These are phyloP conservation scores for Menura novaehollandiae DNA, from an alignment of 2,113 vertebrate genomes.

Conservation along the genomic window DNA sequence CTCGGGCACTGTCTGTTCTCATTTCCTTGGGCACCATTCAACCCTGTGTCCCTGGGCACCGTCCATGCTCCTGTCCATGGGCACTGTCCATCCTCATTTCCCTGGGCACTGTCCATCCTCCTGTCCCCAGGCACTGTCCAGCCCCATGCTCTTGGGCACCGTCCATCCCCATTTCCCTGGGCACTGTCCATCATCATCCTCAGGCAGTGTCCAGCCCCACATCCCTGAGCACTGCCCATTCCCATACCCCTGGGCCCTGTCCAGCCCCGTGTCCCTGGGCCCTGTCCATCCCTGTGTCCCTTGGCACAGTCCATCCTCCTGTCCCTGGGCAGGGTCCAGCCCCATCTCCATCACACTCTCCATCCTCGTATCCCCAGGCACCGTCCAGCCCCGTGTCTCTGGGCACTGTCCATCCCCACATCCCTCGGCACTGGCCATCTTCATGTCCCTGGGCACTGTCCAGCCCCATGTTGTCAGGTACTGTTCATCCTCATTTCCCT, in stretches of 20 bases:
- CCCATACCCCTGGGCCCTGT: background rate
- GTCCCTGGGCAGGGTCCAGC: no score
- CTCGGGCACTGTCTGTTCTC: background rate
- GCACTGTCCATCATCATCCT: background rate
- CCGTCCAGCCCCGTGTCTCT: background rate
- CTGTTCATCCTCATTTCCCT: background rate
- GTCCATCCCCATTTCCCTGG: no score
- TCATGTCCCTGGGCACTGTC: background rate
- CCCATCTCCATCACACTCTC: no score
- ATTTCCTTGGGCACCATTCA: background rate
- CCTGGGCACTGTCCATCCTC: background rate
- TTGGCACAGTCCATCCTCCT: rapidly evolving
- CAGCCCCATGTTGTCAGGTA: rapidly evolving
- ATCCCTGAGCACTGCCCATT: background rate
- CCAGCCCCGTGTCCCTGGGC: background rate
- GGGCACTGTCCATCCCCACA: background rate
- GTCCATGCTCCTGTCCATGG: no score
- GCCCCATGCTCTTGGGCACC: no score
- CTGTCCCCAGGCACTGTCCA: no score
- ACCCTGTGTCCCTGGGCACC: no score
- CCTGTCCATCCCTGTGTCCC: rapidly evolving
- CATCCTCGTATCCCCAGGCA: background rate
- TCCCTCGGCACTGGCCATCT: background rate
- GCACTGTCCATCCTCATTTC: no score
- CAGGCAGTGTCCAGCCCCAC: background rate